These are phyloP conservation scores for Gavialis gangeticus DNA, from an alignment of 2,113 vertebrate genomes.

Conservation along the genomic window DNA sequence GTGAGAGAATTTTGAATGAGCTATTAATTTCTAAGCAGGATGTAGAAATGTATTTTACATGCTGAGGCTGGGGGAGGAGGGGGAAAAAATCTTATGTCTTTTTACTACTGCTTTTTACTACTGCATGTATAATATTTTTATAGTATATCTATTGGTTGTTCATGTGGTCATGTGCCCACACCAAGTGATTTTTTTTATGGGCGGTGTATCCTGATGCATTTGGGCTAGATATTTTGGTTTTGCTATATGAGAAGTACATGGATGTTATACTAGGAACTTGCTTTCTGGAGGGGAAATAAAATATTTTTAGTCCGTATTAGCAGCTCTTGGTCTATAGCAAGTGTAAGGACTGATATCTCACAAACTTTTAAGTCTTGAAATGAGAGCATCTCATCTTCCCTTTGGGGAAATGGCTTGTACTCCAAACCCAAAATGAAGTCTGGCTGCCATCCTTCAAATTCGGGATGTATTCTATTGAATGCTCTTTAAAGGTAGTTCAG, in stretches of 20 bases:
- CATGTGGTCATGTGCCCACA: too few relatives aligned
- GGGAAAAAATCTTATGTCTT: not conserved
- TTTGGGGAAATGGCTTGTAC: not conserved
- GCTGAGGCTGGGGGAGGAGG: not conserved
- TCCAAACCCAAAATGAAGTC: not conserved
- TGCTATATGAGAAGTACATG: not conserved
- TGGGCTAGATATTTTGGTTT: not conserved
- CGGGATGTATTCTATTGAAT: not conserved
- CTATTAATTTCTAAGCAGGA: not conserved
- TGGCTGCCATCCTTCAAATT: not conserved
- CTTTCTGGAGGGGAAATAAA: not conserved
- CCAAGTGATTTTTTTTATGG: not conserved
- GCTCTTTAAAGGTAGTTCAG: not conserved
- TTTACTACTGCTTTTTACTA: not conserved
- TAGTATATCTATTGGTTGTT: not conserved
- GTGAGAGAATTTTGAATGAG: not conserved
- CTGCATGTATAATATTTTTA: not conserved
- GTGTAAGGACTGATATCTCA: not conserved
- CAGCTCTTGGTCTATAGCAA: not conserved
- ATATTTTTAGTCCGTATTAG: not conserved
- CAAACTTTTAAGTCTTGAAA: not conserved
- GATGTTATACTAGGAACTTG: too few relatives aligned
- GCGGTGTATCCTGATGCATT: not conserved
- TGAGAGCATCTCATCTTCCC: not conserved
- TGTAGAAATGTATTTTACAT: not conserved